Percentiles rank a stretch among this genome's conserved stretches.
phyloP scores from a whole-genome alignment of 1,140 invertebrate species.

The Neodiprion fabricii region DNA sequence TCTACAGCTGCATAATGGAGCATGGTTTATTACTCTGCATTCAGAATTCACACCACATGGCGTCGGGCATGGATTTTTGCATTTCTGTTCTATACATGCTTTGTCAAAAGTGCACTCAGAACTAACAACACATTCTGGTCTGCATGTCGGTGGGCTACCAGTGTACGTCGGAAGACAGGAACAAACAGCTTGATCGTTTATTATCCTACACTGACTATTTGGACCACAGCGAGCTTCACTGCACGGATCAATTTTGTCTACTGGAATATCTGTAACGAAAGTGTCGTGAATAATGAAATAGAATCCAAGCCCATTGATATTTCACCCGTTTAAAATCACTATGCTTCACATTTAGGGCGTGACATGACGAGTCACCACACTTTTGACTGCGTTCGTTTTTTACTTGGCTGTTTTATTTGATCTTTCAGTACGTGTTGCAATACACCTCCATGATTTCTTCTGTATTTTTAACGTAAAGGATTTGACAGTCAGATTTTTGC shows the following conservation, averaged over 20 bases:
- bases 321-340: neutral
- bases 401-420: no score
- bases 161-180: slow-evolving; percentile 66
- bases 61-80: slow-evolving; percentile 63
- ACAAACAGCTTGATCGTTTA: slow-evolving; percentile 67
- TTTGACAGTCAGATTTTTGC: no score
- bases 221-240: slow-evolving; percentile 67
- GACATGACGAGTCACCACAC: no score
- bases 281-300: slow-evolving; percentile 48
- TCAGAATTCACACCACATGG: slow-evolving; percentile 59
- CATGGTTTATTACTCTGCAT: slow-evolving; percentile 66
- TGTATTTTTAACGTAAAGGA: no score
- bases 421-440: no score
- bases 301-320: slow-evolving; percentile 21
- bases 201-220: slow-evolving; percentile 68
- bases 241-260: slow-evolving; percentile 57
- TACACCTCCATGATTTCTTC: no score
- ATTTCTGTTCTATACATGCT: slow-evolving; percentile 60
- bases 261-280: slow-evolving; percentile 59
- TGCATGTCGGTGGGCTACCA: slow-evolving; percentile 61
- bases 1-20: slow-evolving; percentile 65
- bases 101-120: slow-evolving; percentile 67
- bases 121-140: slow-evolving; percentile 64
- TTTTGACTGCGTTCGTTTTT: no score
- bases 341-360: neutral